phyloP scores from a whole-genome alignment of 2,113 vertebrate species.

The Barnardius zonarius region DNA sequence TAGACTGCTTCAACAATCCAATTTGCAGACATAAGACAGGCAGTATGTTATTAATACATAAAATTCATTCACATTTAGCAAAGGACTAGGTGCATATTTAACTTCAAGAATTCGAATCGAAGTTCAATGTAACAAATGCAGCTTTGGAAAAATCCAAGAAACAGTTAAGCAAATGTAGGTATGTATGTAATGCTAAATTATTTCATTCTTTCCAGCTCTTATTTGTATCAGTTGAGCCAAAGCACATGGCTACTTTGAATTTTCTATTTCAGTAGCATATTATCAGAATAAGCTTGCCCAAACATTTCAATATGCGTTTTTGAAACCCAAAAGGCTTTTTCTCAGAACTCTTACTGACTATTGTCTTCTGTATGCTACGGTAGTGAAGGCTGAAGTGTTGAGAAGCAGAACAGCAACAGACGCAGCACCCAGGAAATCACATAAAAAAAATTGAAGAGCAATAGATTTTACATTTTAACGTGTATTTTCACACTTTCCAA shows the following conservation, averaged over 20 bases:
- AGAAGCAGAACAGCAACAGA: not conserved
- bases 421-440: not conserved
- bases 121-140: not conserved
- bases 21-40: not conserved
- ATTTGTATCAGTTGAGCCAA: not conserved
- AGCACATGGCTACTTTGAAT: not conserved
- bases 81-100: not conserved
- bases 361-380: not conserved
- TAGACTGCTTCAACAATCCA: not conserved
- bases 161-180: not conserved
- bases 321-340: not conserved
- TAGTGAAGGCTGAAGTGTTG: not conserved
- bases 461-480: fast-evolving
- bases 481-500: not conserved
- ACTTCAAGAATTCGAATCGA: not conserved
- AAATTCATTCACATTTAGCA: not conserved
- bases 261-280: not conserved
- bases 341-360: not conserved
- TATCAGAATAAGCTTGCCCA: not conserved
- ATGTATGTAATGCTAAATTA: not conserved
- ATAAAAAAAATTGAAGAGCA: not conserved
- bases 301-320: not conserved
- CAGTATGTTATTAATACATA: not conserved
- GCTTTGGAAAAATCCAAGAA: not conserved
- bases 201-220: not conserved